Evolutionary conservation across 2,797 vertebrate genomes (phyloP).

Genomic region (Oophaga sylvatica): DNA sequence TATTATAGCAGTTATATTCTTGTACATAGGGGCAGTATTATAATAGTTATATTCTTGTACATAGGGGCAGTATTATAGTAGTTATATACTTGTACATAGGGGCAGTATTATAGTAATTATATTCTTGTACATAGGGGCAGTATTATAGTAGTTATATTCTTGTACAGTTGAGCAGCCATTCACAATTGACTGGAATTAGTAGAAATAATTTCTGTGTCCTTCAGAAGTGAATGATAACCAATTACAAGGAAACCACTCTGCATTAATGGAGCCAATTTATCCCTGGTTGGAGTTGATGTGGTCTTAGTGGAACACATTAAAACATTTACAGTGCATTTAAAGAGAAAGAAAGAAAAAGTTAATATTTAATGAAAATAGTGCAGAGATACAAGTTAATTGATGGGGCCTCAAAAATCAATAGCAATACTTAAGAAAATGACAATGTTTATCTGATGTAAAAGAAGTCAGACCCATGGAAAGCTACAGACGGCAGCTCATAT

Average conservation of each 20-base stretch:
- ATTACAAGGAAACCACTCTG: neutral
- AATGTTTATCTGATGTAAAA: neutral
- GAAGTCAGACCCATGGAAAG: neutral
- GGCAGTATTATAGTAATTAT: too few species aligned
- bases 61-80: too few species aligned
- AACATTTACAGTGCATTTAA: neutral
- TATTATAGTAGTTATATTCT: too few species aligned
- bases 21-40: too few species aligned
- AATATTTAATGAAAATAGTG: slow-evolving; percentile 17
- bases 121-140: too few species aligned
- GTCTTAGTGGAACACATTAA: neutral
- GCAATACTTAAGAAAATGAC: neutral
- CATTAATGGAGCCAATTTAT: neutral
- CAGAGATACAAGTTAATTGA: neutral
- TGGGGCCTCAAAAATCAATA: neutral
- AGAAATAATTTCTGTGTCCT: neutral
- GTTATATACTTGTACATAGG: too few species aligned
- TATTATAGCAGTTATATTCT: too few species aligned
- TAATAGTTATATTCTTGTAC: too few species aligned
- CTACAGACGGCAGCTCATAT: neutral
- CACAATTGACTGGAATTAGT: neutral
- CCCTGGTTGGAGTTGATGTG: neutral
- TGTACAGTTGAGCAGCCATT: neutral
- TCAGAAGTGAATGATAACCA: neutral
- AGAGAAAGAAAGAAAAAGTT: neutral